phyloP scores from a whole-genome alignment of 2,113 vertebrate species.

The Serilophus lunatus region DNA sequence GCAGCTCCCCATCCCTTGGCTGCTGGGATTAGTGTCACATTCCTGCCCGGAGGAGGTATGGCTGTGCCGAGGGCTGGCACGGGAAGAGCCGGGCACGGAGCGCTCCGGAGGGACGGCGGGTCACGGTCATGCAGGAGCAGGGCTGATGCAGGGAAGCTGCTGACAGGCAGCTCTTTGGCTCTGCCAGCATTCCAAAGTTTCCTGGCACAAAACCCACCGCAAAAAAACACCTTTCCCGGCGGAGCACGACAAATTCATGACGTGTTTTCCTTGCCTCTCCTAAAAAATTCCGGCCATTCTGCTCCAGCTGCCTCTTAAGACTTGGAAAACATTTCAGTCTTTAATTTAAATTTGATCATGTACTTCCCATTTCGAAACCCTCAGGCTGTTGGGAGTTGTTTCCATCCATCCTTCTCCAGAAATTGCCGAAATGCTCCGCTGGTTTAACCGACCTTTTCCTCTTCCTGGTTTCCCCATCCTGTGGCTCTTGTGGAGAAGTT shows the following conservation, averaged over 20 bases:
- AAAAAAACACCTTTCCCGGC: not conserved
- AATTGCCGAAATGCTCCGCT: not conserved
- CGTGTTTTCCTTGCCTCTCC: accelerated
- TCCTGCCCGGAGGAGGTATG: not conserved
- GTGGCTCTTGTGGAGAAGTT: constrained; percentile 18
- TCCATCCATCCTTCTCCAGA: not conserved
- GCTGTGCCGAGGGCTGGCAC: not conserved
- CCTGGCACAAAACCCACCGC: not conserved
- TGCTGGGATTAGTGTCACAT: not conserved
- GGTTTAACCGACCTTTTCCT: not conserved
- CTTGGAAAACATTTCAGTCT: accelerated
- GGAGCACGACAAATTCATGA: accelerated
- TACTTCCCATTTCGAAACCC: not conserved
- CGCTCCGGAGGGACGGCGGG: not conserved
- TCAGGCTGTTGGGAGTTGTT: not conserved
- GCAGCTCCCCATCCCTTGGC: not conserved
- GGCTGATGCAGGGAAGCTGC: not conserved
- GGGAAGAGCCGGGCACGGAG: not conserved
- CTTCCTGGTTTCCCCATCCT: constrained; percentile 35
- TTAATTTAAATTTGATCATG: not conserved
- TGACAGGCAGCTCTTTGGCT: not conserved
- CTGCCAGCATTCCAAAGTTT: not conserved
- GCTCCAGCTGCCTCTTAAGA: not conserved
- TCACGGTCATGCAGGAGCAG: not conserved
- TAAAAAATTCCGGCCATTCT: accelerated